Evolutionary conservation across 2,113 vertebrate species (phyloP).

Genomic region (Myotis brandtii): DNA sequence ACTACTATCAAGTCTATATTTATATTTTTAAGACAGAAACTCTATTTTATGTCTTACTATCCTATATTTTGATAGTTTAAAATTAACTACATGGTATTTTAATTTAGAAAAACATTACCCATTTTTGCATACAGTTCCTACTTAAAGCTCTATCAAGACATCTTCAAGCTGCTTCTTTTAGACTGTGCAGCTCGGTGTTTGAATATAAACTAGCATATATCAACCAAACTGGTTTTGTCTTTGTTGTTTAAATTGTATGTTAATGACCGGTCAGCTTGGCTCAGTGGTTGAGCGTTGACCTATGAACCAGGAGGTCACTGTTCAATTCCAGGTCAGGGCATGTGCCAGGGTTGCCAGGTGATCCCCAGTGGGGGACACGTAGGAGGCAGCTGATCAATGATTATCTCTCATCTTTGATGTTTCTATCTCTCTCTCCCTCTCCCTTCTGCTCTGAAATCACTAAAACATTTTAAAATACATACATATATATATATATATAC

Average conservation of each 20-base stretch:
- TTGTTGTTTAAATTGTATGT: constrained; percentile 27
- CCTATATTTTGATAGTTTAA: constrained; percentile 60
- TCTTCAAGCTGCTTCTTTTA: constrained; percentile 64
- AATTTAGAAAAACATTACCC: constrained; percentile 68
- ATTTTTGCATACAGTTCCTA: constrained; percentile 55
- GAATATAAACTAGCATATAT: constrained; percentile 48
- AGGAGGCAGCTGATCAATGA: too few species aligned
- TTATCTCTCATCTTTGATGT: too few species aligned
- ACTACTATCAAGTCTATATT: neutral
- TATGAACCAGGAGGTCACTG: too few species aligned
- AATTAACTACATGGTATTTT: constrained; percentile 51
- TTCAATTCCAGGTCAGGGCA: too few species aligned
- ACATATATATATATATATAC: too few species aligned
- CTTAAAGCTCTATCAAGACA: constrained; percentile 69
- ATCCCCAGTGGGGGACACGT: too few species aligned
- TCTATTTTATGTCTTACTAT: constrained; percentile 6
- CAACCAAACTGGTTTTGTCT: constrained; percentile 46
- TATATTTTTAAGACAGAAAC: constrained; percentile 1
- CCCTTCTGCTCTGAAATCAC: too few species aligned
- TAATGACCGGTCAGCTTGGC: neutral
- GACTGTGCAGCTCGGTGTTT: constrained; percentile 59
- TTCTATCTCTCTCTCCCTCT: too few species aligned
- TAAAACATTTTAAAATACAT: too few species aligned
- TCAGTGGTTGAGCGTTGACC: too few species aligned
- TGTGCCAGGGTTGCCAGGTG: too few species aligned